A percentile compares a stretch with the other conserved stretches of the same genome.
Evolutionary conservation across 30 jellyfish, hydroid and myxozoan species (phyloP).

Genomic region (Cassiopea andromeda): DNA sequence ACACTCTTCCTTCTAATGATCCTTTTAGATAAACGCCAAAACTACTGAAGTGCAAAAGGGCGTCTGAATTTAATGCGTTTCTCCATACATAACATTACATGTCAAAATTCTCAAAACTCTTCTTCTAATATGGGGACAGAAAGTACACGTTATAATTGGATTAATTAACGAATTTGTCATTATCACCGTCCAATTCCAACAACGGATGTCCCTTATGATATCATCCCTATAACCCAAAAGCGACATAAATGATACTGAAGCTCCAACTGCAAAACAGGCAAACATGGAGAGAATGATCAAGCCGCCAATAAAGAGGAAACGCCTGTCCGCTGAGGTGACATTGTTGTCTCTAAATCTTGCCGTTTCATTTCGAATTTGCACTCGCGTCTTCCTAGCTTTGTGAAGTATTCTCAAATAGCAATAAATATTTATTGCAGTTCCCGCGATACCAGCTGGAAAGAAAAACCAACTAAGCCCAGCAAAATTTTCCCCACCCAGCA

Average conservation of each 20-base stretch:
- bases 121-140: conserved; percentile 8
- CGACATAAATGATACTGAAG: background rate
- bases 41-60: too few species aligned
- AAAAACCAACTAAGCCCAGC: background rate
- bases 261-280: background rate
- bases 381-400: conserved; percentile 14
- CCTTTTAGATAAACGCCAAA: too few species aligned
- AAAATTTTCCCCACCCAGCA: background rate
- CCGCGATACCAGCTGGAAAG: background rate
- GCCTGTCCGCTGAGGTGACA: background rate
- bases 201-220: background rate
- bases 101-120: background rate
- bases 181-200: conserved; percentile 37
- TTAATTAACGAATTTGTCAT: conserved; percentile 34
- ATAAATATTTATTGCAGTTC: background rate
- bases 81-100: background rate
- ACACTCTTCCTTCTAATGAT: too few species aligned
- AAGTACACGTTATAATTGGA: conserved; percentile 35
- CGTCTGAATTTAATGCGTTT: background rate
- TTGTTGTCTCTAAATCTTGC: conserved; percentile 18
- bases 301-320: conserved; percentile 11
- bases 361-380: conserved; percentile 5
- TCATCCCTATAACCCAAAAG: background rate
- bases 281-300: conserved; percentile 20
- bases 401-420: conserved; percentile 19